Base-by-base conservation (phyloP, 1,140 invertebrate species). In the Drosophila pruinosa region DNA sequence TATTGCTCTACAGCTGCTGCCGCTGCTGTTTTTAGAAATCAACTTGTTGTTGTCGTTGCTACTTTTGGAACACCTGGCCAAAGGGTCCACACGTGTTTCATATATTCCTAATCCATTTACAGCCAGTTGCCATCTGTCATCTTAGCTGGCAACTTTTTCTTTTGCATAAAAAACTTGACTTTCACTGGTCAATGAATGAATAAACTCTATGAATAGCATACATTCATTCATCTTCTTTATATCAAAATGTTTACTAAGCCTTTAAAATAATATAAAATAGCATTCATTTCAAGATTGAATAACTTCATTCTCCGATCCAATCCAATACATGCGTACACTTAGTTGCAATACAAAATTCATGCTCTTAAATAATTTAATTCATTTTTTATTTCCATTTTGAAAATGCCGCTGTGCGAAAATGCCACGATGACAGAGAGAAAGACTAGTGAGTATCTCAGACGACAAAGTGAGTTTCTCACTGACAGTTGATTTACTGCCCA, bases 101-200 rank as follows among this genome's bases (percentile, higher is more conserved):
- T 61, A 79, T 72, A 75, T 75, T 14, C 48, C 45, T 54, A 62
- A 79, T 75, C 80, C 75, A 85, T 69, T 79, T 62, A 47, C 47
- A 48, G 57, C 28, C 47, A 15, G 31, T 64, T 47, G 54, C 58
- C 76, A 65, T 70, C 59, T 41, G 58, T 78, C 63, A 78, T 34
- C 22, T 17, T 2, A 28, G n/a, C 45, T 28, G 14, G 12, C 14
- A 28, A 28, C 24, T 10, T 50, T 31, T 14, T 31, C 3, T 24
- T 45, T 45, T 22, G 8, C 21, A 21, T n/a, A 22, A 22, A 0
- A 45, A 45, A 45, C 5, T 45, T 24, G 19, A 45, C 43, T 24
- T 45, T 3, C 22, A 47, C 3, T 24, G 10, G 17, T 4, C 10
- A 21, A 8, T 8, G n/a, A 7, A 26, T 24, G 1, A 26, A 14